A percentile compares a stretch with the other conserved stretches of the same genome.
Conservation (phyloP, 2,113 vertebrate species). For the Actinemys pallida region DNA sequence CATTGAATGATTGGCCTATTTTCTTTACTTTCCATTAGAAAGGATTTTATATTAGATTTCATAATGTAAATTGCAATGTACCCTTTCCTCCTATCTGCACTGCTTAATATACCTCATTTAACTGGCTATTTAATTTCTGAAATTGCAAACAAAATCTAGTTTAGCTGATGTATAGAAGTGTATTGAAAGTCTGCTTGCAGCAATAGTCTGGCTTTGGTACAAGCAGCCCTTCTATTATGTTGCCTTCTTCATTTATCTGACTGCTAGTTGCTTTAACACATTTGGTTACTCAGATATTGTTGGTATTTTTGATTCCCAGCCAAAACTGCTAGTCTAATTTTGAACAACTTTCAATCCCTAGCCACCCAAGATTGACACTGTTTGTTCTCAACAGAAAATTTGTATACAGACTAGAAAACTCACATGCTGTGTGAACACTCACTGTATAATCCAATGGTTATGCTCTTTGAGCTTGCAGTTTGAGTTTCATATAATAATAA, state of each 20-base stretch:
- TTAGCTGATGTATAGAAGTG: not conserved
- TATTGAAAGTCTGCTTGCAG: not conserved
- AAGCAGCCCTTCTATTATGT: not conserved
- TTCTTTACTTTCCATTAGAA: not conserved
- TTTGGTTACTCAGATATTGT: not conserved
- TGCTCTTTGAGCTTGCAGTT: not conserved
- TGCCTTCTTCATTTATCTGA: slow-evolving; percentile 8
- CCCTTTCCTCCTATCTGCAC: not conserved
- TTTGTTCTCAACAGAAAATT: not conserved
- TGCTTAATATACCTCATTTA: not conserved
- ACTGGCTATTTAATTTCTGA: not conserved
- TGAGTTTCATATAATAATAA: not conserved
- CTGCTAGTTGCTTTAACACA: not conserved
- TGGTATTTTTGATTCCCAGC: slow-evolving; percentile 45
- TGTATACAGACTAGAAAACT: not conserved
- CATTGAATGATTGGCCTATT: not conserved
- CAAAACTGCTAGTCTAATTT: slow-evolving; percentile 17
- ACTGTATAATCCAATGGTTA: not conserved
- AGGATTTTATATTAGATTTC: not conserved
- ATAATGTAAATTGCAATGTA: not conserved
- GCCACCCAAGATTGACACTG: not conserved
- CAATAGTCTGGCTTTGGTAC: not conserved
- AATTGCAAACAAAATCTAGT: not conserved
- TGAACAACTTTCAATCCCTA: not conserved
- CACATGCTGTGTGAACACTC: rapidly evolving